phyloP scores from a whole-genome alignment of 2,888 invertebrate genomes.

The Smittia aterrima region DNA sequence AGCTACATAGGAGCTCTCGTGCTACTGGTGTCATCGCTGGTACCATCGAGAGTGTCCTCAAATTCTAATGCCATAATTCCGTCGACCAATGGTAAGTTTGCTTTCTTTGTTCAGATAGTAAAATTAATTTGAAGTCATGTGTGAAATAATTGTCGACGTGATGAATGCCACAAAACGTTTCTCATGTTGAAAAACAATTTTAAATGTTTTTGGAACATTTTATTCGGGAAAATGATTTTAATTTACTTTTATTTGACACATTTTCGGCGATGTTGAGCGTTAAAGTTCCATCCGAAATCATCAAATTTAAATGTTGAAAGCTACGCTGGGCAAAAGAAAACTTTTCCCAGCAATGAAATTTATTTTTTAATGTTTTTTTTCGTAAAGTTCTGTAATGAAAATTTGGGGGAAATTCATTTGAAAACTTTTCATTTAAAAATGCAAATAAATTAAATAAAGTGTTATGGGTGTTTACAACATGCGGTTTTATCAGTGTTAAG shows the following conservation, averaged over 20 bases:
- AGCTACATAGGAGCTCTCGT: slow-evolving; percentile 35
- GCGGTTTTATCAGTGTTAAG: too few relatives aligned
- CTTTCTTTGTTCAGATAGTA: not conserved
- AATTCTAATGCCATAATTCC: slow-evolving; percentile 40
- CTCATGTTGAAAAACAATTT: not conserved
- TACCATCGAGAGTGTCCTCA: slow-evolving; percentile 37
- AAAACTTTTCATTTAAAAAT: not conserved
- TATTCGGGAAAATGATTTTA: not conserved
- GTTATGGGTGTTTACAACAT: not conserved
- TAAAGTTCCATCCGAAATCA: not conserved
- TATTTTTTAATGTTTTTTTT: not conserved
- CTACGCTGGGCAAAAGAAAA: not conserved
- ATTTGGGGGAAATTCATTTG: not conserved
- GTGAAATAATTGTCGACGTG: slow-evolving; percentile 2
- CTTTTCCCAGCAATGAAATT: not conserved
- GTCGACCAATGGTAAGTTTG: slow-evolving; percentile 40
- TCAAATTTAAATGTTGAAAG: not conserved
- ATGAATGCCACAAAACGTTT: not conserved
- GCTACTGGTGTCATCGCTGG: slow-evolving; percentile 33
- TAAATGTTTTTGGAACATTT: not conserved
- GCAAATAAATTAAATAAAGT: not conserved
- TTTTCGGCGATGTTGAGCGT: not conserved
- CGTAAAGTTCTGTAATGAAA: not conserved
- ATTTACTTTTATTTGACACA: slow-evolving; percentile 10
- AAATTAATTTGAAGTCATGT: not conserved